Percentiles rank a stretch among this genome's conserved stretches.
Evolutionary conservation across 1,140 invertebrate species (phyloP).

Genomic region (Nymphalis io): DNA sequence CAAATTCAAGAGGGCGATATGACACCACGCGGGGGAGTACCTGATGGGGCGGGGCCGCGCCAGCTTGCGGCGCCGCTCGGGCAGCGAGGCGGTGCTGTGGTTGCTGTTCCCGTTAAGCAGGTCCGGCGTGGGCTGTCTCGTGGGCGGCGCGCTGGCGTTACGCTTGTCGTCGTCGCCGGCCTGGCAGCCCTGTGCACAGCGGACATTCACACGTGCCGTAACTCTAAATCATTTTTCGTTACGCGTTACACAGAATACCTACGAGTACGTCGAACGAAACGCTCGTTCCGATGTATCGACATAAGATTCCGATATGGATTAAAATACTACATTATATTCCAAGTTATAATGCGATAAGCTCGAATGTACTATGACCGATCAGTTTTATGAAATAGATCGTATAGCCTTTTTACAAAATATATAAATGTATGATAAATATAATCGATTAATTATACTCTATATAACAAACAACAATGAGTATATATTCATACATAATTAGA

Average conservation of each 20-base stretch:
- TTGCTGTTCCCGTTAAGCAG: slow-evolving; percentile 76
- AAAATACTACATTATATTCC: no score
- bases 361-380: no score
- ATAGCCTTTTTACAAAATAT: no score
- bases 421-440: no score
- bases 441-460: no score
- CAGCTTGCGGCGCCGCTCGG: slow-evolving; percentile 67
- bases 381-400: no score
- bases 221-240: not conserved
- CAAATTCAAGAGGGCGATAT: no score
- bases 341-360: no score
- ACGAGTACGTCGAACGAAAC: not conserved
- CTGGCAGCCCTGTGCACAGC: slow-evolving; percentile 53
- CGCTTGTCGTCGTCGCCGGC: slow-evolving; percentile 61
- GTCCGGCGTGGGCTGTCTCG: slow-evolving; percentile 72
- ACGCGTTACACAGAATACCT: not conserved
- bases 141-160: slow-evolving; percentile 69
- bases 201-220: not conserved
- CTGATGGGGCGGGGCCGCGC: slow-evolving; percentile 58
- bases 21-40: slow-evolving; percentile 28
- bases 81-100: slow-evolving; percentile 73
- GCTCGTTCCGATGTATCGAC: no score
- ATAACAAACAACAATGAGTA: not conserved
- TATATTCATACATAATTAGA: not conserved
- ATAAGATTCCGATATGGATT: no score